These are phyloP conservation scores for Lepidothrix coronata DNA, from an alignment of 2,113 vertebrate species.

Conservation along the genomic window DNA sequence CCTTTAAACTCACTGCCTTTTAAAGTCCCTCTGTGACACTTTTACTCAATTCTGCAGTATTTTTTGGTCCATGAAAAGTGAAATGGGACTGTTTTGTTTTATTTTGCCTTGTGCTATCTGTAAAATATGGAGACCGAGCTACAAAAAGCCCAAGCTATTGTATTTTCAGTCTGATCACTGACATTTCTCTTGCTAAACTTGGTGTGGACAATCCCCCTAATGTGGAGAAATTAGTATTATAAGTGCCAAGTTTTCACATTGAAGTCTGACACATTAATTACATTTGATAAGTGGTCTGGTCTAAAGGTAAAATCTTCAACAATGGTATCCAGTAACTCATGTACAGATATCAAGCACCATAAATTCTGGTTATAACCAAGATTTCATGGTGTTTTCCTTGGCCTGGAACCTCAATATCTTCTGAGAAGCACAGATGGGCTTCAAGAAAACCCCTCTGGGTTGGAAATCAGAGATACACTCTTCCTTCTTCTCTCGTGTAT, in stretches of 20 bases:
- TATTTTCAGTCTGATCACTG: background rate
- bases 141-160: background rate
- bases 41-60: background rate
- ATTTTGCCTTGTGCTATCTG: background rate
- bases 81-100: background rate
- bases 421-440: background rate
- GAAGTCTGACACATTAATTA: conserved; percentile 47
- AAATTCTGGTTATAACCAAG: background rate
- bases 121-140: background rate
- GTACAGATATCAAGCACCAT: background rate
- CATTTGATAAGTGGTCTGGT: conserved; percentile 49
- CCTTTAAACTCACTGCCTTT: background rate
- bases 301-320: conserved; percentile 29
- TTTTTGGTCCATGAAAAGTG: background rate
- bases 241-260: background rate
- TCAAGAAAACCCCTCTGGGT: background rate
- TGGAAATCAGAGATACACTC: background rate
- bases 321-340: background rate
- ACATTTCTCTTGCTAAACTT: background rate
- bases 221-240: conserved; percentile 13
- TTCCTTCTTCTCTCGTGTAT: background rate
- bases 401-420: background rate
- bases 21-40: background rate
- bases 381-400: background rate
- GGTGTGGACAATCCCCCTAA: background rate